Evolutionary conservation across 1,140 invertebrate genomes (phyloP), one percentile per base, ranked within the genome.

Genomic region (Maconellicoccus hirsutus): DNA sequence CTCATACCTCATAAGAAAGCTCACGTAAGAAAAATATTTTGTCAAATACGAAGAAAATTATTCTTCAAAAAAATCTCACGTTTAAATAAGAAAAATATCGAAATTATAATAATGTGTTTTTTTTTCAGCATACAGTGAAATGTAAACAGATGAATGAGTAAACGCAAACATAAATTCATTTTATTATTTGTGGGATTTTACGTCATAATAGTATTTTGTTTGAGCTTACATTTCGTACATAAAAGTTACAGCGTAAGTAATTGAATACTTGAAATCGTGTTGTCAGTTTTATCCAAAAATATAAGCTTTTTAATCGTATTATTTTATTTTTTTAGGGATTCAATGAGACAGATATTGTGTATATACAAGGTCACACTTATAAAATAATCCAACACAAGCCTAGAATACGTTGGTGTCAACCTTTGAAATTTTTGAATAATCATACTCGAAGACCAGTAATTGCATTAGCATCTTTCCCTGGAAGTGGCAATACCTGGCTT

Each of bases 401-500:
- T 52, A 52, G n/a, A 52, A 16, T 83, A n/a, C 78, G 80, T 70
- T 84, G 82, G 80, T 83, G 83, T 75, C 77, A 79, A 21, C 79
- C 79, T 0, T 75, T 83, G 29, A 78, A 77, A 42, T 83, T 78
- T 72, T 69, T 78, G 0, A 73, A 80, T 3, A 75, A 78, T 0
- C 76, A 80, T n/a, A 76, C 77, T 1, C 74, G 73, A 23, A 76
- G 80, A 19, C 78, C 81, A 0, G 79, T 86, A 0, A 78, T 77
- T 2, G 89, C 88, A 1, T 78, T 91, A 25, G 88, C 84, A 0
- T 89, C 87, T 1, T 89, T 89, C 77, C 89, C 89, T 10, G 89
- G 89, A 4, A 90, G 88, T 75, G 89, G 89, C 0, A 91, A 91
- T 76, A 91, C 89, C 4, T 91, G 89, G 89, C 78, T 91, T 1